A percentile compares a stretch with the other conserved stretches of the same genome.
phyloP scores from a whole-genome alignment of 2,113 vertebrate genomes.

The Strix aluco region DNA sequence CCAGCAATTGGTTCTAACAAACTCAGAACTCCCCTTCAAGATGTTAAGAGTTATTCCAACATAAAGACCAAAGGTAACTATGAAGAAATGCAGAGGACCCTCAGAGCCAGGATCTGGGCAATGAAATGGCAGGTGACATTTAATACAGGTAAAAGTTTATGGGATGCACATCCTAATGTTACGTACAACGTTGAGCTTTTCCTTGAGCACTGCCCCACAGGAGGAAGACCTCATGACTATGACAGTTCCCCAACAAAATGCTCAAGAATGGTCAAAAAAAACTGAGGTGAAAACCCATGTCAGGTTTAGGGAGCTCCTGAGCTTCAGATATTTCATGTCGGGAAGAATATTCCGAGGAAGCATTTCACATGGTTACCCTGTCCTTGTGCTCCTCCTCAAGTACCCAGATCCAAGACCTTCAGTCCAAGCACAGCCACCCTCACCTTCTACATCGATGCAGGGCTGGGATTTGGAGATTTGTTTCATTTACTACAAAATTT shows the following conservation, averaged over 20 bases:
- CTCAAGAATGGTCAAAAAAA: neutral
- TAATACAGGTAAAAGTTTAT: neutral
- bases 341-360: neutral
- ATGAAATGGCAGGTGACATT: neutral
- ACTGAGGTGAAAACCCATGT: neutral
- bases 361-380: neutral
- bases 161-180: accelerated
- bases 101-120: neutral
- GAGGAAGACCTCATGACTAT: neutral
- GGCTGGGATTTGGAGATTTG: neutral
- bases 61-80: neutral
- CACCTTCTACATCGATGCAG: neutral
- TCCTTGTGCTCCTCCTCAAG: accelerated
- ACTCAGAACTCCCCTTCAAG: neutral
- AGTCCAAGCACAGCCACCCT: neutral
- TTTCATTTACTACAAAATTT: neutral
- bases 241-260: neutral
- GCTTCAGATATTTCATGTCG: neutral
- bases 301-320: neutral
- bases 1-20: neutral
- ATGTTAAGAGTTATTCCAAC: neutral
- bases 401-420: neutral
- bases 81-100: neutral
- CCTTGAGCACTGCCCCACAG: neutral
- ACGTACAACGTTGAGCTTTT: accelerated